Evolutionary conservation across 1,140 invertebrate species (phyloP).

Genomic region (Nasonia longicornis): DNA sequence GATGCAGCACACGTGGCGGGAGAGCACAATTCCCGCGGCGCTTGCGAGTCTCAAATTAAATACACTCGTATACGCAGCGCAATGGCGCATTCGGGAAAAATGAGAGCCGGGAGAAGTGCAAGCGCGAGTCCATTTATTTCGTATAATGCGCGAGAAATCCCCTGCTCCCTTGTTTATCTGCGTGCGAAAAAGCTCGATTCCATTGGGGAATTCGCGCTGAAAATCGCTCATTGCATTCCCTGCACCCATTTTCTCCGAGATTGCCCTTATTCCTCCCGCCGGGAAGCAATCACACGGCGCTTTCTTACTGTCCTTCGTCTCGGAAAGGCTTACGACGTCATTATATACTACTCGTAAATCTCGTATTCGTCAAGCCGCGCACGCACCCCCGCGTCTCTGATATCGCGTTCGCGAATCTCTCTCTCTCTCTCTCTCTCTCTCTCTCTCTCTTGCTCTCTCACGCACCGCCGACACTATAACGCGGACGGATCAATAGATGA

Average conservation of each 20-base stretch:
- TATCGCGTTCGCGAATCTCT: constrained; percentile 32
- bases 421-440: background rate
- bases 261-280: background rate
- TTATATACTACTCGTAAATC: background rate
- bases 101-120: too few species aligned
- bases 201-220: background rate
- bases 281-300: background rate
- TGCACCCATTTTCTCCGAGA: constrained; percentile 11
- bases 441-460: too few species aligned
- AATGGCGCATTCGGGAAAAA: too few species aligned
- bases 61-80: background rate
- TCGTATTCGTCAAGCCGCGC: constrained; percentile 11
- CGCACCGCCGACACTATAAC: constrained; percentile 5
- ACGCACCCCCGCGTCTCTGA: background rate
- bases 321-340: background rate
- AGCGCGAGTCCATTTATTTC: background rate
- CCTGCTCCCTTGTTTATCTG: background rate
- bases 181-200: background rate
- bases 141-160: background rate
- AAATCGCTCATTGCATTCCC: constrained; percentile 30
- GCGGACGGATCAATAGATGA: constrained; percentile 32
- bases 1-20: background rate
- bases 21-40: background rate
- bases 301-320: background rate
- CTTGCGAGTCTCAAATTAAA: background rate